Conservation (phyloP, 2,888 invertebrate species). For the Biston stratarius region DNA sequence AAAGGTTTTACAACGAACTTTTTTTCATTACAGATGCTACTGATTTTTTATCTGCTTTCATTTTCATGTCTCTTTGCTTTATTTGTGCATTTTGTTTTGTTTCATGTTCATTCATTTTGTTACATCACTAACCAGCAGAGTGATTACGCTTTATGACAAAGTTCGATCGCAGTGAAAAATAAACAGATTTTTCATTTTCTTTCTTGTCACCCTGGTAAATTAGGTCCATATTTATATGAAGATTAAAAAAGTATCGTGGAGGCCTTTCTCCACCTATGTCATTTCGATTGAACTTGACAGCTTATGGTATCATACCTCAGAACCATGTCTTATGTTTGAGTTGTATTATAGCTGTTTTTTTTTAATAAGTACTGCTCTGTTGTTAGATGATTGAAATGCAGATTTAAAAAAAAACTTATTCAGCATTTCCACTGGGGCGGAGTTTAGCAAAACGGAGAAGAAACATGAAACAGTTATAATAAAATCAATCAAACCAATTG, state of each 20-base stretch:
- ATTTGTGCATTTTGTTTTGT: constrained; percentile 11
- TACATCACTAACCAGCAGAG: background rate
- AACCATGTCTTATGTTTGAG: background rate
- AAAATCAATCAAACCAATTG: no score
- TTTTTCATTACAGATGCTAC: background rate
- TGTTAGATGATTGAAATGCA: no score
- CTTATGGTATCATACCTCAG: background rate
- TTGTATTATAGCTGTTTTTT: constrained; percentile 1
- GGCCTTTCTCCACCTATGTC: background rate
- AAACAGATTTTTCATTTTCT: no score
- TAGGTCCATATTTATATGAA: background rate
- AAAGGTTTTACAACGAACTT: constrained; percentile 8
- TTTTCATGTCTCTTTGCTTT: constrained; percentile 4
- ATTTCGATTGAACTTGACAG: background rate
- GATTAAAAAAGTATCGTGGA: background rate
- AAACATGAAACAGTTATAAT: no score
- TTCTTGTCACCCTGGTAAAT: background rate
- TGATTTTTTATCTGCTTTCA: background rate
- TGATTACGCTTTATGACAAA: background rate
- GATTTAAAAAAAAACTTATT: no score
- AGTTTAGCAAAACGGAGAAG: no score
- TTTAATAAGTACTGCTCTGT: background rate
- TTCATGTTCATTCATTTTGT: constrained; percentile 14
- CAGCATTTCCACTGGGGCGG: no score
- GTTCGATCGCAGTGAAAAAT: background rate